Percentiles rank a stretch among this genome's conserved stretches.
Conservation (phyloP, 2,113 vertebrate genomes). For the Clupea harengus region DNA sequence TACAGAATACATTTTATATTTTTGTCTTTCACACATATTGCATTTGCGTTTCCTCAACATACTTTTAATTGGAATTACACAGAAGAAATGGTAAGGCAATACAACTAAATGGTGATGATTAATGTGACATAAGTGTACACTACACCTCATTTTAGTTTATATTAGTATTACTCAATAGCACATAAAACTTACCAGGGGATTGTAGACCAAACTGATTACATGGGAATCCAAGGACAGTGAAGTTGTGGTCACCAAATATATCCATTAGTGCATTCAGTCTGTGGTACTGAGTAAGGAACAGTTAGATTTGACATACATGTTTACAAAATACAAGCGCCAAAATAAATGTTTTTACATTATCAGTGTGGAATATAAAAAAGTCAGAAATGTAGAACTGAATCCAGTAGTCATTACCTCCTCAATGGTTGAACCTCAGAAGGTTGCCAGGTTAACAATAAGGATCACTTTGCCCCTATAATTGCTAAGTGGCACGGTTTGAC, state of each 20-base stretch:
- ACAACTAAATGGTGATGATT: background rate
- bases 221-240: constrained; percentile 72
- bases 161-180: background rate
- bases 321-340: background rate
- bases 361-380: background rate
- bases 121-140: background rate
- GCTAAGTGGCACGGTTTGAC: constrained; percentile 60
- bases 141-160: background rate
- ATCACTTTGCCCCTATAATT: constrained; percentile 68
- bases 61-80: background rate
- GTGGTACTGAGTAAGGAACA: constrained; percentile 61
- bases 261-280: constrained; percentile 79
- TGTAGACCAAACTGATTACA: constrained; percentile 80
- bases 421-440: constrained; percentile 77
- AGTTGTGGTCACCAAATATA: constrained; percentile 63
- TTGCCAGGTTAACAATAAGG: constrained; percentile 74
- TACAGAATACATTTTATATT: background rate
- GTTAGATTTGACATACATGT: constrained; percentile 15
- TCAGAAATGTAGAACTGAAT: background rate
- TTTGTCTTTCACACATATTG: background rate
- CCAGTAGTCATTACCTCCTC: constrained; percentile 65
- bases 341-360: background rate
- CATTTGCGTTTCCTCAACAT: background rate
- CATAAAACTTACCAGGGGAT: constrained; percentile 65
- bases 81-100: background rate